These are phyloP conservation scores for Alligator sinensis DNA, from an alignment of 2,113 vertebrate genomes.

Conservation along the genomic window DNA sequence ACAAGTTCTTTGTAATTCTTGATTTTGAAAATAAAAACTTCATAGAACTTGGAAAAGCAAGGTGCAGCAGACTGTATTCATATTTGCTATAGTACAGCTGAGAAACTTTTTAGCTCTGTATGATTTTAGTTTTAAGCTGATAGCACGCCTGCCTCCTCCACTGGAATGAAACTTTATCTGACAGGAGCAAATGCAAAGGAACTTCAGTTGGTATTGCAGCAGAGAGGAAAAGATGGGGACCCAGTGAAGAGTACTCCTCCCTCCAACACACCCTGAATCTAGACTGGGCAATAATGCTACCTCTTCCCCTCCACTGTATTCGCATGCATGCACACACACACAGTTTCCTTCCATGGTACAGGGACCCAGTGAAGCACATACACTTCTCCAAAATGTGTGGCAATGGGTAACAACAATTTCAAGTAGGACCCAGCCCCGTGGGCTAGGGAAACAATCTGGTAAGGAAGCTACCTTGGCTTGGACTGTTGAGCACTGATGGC, in stretches of 20 bases:
- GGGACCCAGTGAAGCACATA: not conserved
- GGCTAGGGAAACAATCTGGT: not conserved
- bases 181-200: not conserved
- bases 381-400: not conserved
- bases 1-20: not conserved
- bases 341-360: not conserved
- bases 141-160: not conserved
- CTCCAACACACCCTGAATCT: not conserved
- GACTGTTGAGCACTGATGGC: not conserved
- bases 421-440: accelerated
- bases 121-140: not conserved
- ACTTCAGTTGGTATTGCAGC: not conserved
- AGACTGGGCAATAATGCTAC: not conserved
- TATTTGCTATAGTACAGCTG: not conserved
- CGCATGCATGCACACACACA: too few relatives aligned
- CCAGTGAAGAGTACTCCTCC: not conserved
- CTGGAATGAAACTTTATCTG: not conserved
- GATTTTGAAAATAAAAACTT: not conserved
- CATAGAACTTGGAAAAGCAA: not conserved
- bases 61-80: not conserved
- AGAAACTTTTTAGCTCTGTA: not conserved
- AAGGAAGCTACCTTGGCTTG: not conserved
- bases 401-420: not conserved
- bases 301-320: not conserved
- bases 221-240: not conserved